Evolutionary conservation across 2,113 vertebrate genomes (phyloP).

Genomic region (Tor tambroides): DNA sequence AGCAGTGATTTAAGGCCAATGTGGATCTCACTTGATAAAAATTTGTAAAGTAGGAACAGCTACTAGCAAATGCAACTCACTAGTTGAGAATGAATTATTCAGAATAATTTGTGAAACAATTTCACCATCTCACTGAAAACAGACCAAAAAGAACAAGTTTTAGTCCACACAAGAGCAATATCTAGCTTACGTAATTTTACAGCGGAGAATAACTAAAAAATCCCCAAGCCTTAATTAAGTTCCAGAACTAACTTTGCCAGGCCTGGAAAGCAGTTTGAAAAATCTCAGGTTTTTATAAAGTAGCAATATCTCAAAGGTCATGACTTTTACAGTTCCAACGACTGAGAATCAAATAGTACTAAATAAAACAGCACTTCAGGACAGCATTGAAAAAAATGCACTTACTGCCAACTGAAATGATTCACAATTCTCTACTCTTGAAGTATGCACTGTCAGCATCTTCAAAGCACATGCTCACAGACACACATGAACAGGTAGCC

Average conservation of each 20-base stretch:
- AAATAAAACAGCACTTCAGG: background rate
- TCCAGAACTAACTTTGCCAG: background rate
- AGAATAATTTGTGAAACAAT: too few species aligned
- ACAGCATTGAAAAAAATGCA: slow-evolving; percentile 9
- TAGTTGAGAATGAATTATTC: too few species aligned
- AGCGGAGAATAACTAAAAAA: too few species aligned
- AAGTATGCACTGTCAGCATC: slow-evolving; percentile 17
- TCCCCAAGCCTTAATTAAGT: too few species aligned
- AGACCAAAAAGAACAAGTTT: too few species aligned
- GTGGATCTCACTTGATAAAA: too few species aligned
- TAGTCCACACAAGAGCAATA: too few species aligned
- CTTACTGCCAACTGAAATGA: slow-evolving; percentile 6
- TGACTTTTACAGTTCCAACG: slow-evolving; percentile 77
- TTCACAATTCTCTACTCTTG: slow-evolving; percentile 6
- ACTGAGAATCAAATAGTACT: slow-evolving; percentile 53
- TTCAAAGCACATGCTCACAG: slow-evolving; percentile 7
- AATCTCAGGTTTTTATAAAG: slow-evolving; percentile 49
- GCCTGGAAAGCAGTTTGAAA: background rate
- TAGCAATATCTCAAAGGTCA: slow-evolving; percentile 73
- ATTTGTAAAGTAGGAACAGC: too few species aligned
- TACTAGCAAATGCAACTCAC: too few species aligned
- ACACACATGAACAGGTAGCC: slow-evolving; percentile 42
- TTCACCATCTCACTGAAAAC: too few species aligned
- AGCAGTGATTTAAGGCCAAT: too few species aligned
- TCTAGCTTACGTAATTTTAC: too few species aligned